These are phyloP conservation scores for Dipodomys spectabilis DNA, from an alignment of 2,113 vertebrate species.

Conservation along the genomic window DNA sequence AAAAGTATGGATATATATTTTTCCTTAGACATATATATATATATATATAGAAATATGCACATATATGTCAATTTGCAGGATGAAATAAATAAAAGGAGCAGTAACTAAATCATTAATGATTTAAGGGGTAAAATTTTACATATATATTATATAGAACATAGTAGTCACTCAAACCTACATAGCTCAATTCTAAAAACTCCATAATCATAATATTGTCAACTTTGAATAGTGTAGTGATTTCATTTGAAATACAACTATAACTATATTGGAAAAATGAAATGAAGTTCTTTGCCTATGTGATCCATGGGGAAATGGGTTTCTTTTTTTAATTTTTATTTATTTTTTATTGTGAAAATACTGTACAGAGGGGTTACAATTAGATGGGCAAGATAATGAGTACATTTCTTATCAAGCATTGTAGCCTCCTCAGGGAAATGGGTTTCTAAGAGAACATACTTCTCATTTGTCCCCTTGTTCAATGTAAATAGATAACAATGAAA, in stretches of 20 bases:
- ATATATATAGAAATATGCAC: neutral
- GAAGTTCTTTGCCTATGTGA: neutral
- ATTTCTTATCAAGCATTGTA: no score
- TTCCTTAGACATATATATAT: no score
- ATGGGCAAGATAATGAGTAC: no score
- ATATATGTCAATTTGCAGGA: neutral
- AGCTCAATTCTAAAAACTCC: constrained; percentile 43
- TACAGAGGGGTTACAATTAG: no score
- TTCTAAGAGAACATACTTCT: neutral
- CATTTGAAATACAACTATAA: constrained; percentile 12
- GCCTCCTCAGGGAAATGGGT: neutral
- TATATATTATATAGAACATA: neutral
- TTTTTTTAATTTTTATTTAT: no score
- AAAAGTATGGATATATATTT: neutral
- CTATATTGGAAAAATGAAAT: neutral
- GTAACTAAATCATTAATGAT: no score
- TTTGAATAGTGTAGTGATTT: constrained; percentile 38
- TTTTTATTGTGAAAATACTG: no score
- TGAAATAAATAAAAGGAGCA: no score
- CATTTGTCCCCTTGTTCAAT: neutral
- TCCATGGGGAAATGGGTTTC: neutral
- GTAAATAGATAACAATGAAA: constrained; percentile 23
- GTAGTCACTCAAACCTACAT: constrained; percentile 15
- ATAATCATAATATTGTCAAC: constrained; percentile 46
- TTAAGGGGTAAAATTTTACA: no score